A percentile compares a stretch with the other conserved stretches of the same genome.
These are phyloP conservation scores for Subanguina moxae DNA, from an alignment of 1,140 invertebrate species.

Conservation along the genomic window DNA sequence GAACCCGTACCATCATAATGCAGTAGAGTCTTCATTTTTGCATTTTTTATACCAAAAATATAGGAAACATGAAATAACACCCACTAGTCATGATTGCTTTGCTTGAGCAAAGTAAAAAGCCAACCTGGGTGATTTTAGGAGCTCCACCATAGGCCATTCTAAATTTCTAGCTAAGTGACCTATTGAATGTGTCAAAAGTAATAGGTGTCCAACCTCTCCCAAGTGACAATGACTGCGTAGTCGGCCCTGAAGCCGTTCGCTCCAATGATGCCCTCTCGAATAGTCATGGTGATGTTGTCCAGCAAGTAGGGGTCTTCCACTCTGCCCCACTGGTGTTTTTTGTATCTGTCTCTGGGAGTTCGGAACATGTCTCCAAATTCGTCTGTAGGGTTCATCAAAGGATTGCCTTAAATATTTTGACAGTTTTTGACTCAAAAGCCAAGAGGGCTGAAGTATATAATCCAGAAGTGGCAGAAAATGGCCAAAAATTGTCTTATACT, in stretches of 20 bases:
- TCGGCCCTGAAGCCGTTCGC: slow-evolving; percentile 81
- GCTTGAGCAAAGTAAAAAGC: background rate
- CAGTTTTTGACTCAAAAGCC: too few relatives aligned
- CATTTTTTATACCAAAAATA: too few relatives aligned
- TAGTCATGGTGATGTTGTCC: slow-evolving; percentile 76
- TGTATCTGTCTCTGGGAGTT: slow-evolving; percentile 33
- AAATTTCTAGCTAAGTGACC: too few relatives aligned
- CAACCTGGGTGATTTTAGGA: slow-evolving; percentile 63
- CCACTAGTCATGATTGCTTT: too few relatives aligned
- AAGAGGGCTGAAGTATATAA: too few relatives aligned
- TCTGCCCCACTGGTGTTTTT: slow-evolving; percentile 63
- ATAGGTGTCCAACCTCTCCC: slow-evolving; percentile 71
- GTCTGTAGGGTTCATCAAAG: slow-evolving; percentile 1
- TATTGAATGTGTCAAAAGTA: too few relatives aligned
- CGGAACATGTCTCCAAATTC: slow-evolving; percentile 37
- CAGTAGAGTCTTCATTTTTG: too few relatives aligned
- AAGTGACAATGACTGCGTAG: slow-evolving; percentile 83
- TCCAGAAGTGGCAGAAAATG: too few relatives aligned
- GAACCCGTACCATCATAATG: too few relatives aligned
- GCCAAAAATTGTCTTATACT: too few relatives aligned
- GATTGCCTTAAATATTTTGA: too few relatives aligned
- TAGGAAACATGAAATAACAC: too few relatives aligned
- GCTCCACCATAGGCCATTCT: slow-evolving; percentile 79
- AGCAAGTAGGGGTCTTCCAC: slow-evolving; percentile 76
- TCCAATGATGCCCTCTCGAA: slow-evolving; percentile 82